Base-by-base conservation (phyloP, 2,797 vertebrate species). In the Danio jaintianensis region DNA sequence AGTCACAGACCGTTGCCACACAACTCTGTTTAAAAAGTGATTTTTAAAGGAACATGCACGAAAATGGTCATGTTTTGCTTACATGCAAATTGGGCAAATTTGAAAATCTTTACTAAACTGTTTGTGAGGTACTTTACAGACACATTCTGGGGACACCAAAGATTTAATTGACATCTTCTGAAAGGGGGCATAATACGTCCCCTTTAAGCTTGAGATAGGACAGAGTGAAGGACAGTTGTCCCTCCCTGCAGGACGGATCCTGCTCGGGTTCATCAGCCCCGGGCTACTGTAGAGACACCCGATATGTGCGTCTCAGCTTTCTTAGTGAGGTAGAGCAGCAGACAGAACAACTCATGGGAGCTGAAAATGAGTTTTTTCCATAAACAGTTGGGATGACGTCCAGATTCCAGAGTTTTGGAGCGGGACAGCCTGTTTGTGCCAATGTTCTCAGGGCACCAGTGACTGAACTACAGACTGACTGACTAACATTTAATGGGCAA, bases 241-340 rank as follows among this genome's bases (percentile, higher is more conserved):
- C 68, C 76, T 62, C 67, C 67, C 77, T 16, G 4, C 52, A 71
- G 72, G 43, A 63, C 50, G 10, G 76, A 79, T 29, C 63, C 79
- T n/a, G 79, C 29, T 73, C 5, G 20, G 38, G 43, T 69, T 59
- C 36, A 29, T 12, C 29, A 4, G 13, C 63, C 78, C 52, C n/a
- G 10, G 16, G 58, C 16, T 18, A 59, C 61, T 67, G 20, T 38
- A 64, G 45, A 69, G 77, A 73, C 62, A 78, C 47, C 8, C 5
- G 38, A 70, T 72, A 62, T 38, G 11, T n/a, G 38, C 40, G 53
- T 79, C 71, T 83, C 56, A 63, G 59, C 48, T 80, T 56, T 77
- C 68, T 67, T 67, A 71, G 48, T 53, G 38, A 29, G 66, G 36
- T 45, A 56, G 20, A n/a, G 56, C 9, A 67, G 18, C 13, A 61